A percentile compares a stretch with the other conserved stretches of the same genome.
These are phyloP conservation scores for Garra rufa DNA, from an alignment of 2,113 vertebrate species.

Conservation along the genomic window DNA sequence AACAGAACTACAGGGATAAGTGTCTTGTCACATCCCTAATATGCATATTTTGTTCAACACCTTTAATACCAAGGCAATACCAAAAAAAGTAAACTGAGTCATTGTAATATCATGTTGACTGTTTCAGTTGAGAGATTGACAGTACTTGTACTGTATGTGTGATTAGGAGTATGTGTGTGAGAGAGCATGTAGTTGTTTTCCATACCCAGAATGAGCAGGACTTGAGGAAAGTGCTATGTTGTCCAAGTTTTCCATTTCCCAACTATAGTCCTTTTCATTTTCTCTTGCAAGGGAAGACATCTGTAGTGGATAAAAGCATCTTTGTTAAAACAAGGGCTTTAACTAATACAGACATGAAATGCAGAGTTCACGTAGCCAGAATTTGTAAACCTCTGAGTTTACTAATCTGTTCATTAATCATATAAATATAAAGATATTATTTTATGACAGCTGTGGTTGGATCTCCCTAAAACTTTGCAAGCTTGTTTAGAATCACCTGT, in stretches of 20 bases:
- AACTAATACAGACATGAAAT: background rate
- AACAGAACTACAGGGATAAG: too few relatives aligned
- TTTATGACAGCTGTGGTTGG: too few relatives aligned
- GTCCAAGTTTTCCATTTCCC: conserved; percentile 93
- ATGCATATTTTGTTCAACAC: background rate
- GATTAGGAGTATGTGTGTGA: background rate
- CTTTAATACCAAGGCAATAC: background rate
- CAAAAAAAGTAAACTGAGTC: background rate
- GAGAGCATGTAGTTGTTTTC: background rate
- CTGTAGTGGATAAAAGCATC: conserved; percentile 60
- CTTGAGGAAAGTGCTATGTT: conserved; percentile 95
- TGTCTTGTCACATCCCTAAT: too few relatives aligned
- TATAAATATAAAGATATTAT: too few relatives aligned
- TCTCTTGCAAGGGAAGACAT: conserved; percentile 83
- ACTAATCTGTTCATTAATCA: background rate
- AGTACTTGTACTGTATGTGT: background rate
- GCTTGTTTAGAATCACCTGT: too few relatives aligned
- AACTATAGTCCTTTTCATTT: conserved; percentile 87
- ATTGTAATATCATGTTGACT: background rate
- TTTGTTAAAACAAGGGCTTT: background rate
- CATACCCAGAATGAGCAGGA: conserved; percentile 95
- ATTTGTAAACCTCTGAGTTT: background rate
- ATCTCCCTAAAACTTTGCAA: too few relatives aligned
- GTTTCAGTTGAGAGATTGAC: background rate
- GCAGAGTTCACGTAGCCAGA: background rate